These are phyloP conservation scores for Pachyseris speciosa DNA, from an alignment of 64 coral and sea anemone genomes.

Conservation along the genomic window DNA sequence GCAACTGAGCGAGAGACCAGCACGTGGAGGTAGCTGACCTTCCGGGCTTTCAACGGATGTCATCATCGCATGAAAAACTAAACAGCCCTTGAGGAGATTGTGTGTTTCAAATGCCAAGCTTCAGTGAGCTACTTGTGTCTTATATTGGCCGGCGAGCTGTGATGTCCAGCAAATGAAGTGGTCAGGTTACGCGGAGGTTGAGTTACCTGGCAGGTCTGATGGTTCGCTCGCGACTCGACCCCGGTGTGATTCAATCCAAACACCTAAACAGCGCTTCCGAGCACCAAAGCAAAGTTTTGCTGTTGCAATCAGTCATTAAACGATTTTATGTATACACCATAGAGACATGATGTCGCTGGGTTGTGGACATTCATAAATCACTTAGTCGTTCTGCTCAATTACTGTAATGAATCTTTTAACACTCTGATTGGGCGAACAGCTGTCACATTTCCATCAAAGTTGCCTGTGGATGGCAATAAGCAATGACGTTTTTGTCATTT, in stretches of 20 bases:
- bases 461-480: constrained; percentile 45
- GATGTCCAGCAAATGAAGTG: constrained; percentile 46
- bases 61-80: constrained; percentile 43
- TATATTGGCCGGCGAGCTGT: background rate
- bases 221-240: constrained; percentile 19
- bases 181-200: constrained; percentile 3
- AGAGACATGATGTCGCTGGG: constrained; percentile 60
- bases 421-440: constrained; percentile 44
- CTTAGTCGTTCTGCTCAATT: constrained; percentile 59
- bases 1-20: constrained; percentile 27
- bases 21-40: constrained; percentile 57
- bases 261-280: constrained; percentile 3
- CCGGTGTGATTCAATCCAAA: constrained; percentile 26
- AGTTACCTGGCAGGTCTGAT: background rate
- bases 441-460: constrained; percentile 70
- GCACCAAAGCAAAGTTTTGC: constrained; percentile 30
- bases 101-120: constrained; percentile 6
- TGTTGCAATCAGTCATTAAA: constrained; percentile 66
- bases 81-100: constrained; percentile 30
- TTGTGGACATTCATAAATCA: constrained; percentile 78
- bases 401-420: constrained; percentile 63
- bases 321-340: constrained; percentile 74
- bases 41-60: constrained; percentile 70
- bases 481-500: constrained; percentile 74
- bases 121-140: background rate